phyloP scores from a whole-genome alignment of 2,888 invertebrate genomes.

The Sinotaia quadrata region DNA sequence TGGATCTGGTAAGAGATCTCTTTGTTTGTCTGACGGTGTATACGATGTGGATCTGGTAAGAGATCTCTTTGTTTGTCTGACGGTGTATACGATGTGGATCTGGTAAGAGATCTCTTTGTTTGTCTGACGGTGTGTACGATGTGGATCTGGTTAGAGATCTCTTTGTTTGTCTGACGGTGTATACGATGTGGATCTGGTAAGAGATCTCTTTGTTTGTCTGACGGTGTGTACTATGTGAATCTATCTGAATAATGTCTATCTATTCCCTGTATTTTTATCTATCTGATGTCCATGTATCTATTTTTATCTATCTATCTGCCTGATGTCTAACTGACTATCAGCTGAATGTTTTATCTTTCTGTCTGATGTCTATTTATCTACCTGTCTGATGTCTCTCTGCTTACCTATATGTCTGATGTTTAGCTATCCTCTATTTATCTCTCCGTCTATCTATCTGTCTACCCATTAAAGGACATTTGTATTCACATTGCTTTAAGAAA shows the following conservation, averaged over 20 bases:
- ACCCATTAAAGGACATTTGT: too few species aligned
- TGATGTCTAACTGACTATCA: too few species aligned
- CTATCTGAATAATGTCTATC: too few species aligned
- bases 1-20: not conserved
- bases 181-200: too few species aligned
- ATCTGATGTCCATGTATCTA: not conserved
- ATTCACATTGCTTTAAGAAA: too few species aligned
- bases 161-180: constrained; percentile 7
- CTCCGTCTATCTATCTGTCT: not conserved
- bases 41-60: not conserved
- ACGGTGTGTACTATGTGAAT: too few species aligned
- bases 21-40: not conserved
- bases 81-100: not conserved
- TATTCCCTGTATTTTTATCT: not conserved
- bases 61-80: not conserved
- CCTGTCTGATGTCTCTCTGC: not conserved
- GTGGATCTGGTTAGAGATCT: not conserved
- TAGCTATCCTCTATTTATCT: not conserved
- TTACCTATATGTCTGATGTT: not conserved
- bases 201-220: too few species aligned
- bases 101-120: not conserved
- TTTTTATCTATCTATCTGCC: not conserved
- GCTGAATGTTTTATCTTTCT: too few species aligned
- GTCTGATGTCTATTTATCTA: too few species aligned
- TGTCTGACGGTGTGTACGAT: constrained; percentile 3